These are phyloP conservation scores for Crossaster papposus DNA, from an alignment of 53 echinoderm and acorn worm species.

Conservation along the genomic window DNA sequence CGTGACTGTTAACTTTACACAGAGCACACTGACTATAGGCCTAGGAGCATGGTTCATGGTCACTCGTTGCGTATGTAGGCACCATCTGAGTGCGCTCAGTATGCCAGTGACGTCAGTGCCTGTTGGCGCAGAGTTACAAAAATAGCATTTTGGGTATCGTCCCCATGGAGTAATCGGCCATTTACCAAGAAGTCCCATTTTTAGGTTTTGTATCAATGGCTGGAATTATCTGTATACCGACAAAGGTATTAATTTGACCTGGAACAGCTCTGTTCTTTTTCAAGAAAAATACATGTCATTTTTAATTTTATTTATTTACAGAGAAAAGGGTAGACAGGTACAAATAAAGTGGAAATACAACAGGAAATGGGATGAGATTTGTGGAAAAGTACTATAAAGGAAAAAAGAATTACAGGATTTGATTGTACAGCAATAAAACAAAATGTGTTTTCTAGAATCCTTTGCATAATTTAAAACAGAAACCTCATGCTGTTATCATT, in stretches of 20 bases:
- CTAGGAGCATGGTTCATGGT: slow-evolving; percentile 41
- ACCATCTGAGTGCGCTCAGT: slow-evolving; percentile 58
- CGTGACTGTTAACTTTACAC: slow-evolving; percentile 28
- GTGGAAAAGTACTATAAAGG: not conserved
- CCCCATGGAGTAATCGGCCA: not conserved
- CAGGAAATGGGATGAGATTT: not conserved
- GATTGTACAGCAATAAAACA: too few species aligned
- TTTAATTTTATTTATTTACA: not conserved
- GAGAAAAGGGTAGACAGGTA: not conserved
- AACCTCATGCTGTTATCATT: too few species aligned
- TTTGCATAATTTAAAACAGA: too few species aligned
- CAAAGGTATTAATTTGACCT: not conserved
- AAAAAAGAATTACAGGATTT: too few species aligned
- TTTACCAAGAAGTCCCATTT: not conserved
- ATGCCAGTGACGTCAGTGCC: slow-evolving; percentile 51
- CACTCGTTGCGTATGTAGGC: slow-evolving; percentile 47
- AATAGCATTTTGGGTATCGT: slow-evolving; percentile 28
- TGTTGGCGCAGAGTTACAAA: slow-evolving; percentile 32
- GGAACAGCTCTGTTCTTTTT: too few species aligned
- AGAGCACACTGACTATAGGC: not conserved
- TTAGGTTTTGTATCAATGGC: not conserved
- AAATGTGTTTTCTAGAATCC: too few species aligned
- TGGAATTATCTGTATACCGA: not conserved
- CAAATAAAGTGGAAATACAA: not conserved
- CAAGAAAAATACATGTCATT: too few species aligned